A percentile compares a stretch with the other conserved stretches of the same genome.
phyloP scores from a whole-genome alignment of 2,113 vertebrate species.

The Heterochromis multidens region DNA sequence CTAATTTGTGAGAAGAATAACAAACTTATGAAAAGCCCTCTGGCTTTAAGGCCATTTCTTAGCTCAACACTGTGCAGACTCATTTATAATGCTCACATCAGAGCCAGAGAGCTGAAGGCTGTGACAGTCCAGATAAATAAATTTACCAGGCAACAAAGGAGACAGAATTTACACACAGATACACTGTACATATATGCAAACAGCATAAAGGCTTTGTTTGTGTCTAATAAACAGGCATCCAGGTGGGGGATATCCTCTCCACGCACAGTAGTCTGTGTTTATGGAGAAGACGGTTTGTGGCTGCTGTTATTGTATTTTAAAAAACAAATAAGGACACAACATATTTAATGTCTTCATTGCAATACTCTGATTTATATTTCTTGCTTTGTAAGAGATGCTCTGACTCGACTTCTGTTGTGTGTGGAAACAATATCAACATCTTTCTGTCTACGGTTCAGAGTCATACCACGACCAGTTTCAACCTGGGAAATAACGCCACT shows the following conservation, averaged over 20 bases:
- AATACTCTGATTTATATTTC: too few species aligned
- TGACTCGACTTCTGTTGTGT: too few species aligned
- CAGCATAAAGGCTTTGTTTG: background rate
- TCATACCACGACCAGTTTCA: background rate
- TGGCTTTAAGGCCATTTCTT: too few species aligned
- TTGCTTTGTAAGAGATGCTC: too few species aligned
- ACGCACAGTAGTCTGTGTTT: background rate
- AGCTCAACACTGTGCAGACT: too few species aligned
- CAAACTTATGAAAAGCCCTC: fast-evolving
- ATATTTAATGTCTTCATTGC: too few species aligned
- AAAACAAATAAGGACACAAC: too few species aligned
- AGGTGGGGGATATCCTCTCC: background rate
- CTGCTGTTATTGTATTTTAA: too few species aligned
- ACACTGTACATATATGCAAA: background rate
- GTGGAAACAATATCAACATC: fast-evolving
- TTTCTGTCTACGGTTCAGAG: too few species aligned
- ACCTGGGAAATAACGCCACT: fast-evolving
- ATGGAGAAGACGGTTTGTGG: fast-evolving
- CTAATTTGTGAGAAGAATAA: background rate
- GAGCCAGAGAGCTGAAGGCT: background rate
- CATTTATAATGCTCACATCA: fast-evolving
- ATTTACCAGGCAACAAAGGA: background rate
- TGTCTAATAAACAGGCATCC: background rate
- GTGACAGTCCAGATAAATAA: background rate
- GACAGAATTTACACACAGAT: background rate